phyloP scores from a whole-genome alignment of 2,888 invertebrate genomes.

The Fabriciana adippe region DNA sequence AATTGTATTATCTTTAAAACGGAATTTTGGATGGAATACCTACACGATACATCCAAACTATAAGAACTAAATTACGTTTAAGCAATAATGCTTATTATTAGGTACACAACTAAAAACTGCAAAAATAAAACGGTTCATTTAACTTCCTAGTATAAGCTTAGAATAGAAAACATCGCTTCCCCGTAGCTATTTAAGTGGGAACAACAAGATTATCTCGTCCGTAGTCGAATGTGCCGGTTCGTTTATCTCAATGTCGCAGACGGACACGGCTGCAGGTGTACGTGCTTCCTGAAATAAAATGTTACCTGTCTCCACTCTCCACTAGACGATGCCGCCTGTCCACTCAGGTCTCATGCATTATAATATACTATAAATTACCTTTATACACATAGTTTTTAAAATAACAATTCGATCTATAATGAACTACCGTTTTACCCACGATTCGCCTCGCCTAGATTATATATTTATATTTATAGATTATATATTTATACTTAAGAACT shows the following conservation, averaged over 20 bases:
- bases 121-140: not conserved
- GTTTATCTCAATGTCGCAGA: constrained; percentile 71
- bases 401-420: not conserved
- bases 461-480: no score
- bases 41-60: no score
- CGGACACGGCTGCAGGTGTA: constrained; percentile 44
- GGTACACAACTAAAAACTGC: no score
- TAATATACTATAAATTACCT: not conserved
- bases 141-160: not conserved
- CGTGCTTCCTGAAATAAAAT: constrained; percentile 58
- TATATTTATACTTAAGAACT: no score
- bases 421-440: no score
- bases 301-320: constrained; percentile 16
- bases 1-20: no score
- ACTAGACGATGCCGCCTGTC: constrained; percentile 5
- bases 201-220: constrained; percentile 43
- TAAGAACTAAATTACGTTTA: no score
- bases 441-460: no score
- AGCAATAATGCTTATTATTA: no score
- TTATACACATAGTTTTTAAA: not conserved
- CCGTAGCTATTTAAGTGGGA: constrained; percentile 24
- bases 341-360: not conserved
- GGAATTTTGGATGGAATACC: no score
- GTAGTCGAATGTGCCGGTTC: constrained; percentile 60
- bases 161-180: not conserved